Evolutionary conservation across 2,888 invertebrate species (phyloP).

Genomic region (Ectropis crepuscularia): DNA sequence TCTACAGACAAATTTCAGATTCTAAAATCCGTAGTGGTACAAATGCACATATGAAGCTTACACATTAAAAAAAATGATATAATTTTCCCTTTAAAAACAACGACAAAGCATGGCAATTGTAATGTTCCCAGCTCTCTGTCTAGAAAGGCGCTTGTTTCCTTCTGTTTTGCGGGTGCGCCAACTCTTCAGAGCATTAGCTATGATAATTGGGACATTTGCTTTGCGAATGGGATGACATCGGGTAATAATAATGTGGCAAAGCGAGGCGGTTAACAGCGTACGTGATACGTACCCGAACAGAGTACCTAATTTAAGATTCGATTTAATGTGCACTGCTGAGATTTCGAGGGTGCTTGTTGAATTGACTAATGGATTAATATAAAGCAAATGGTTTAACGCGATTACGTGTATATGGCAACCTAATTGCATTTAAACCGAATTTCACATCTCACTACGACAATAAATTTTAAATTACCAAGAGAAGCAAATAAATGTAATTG

Average conservation of each 20-base stretch:
- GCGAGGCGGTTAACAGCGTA: conserved; percentile 54
- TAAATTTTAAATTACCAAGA: not conserved
- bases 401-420: conserved; percentile 3
- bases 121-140: conserved; percentile 8
- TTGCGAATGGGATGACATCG: conserved; percentile 72
- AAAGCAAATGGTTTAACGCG: conserved; percentile 2
- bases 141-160: conserved; percentile 39
- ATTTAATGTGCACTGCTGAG: conserved; percentile 22
- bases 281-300: conserved; percentile 53
- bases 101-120: no score
- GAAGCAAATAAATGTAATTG: no score
- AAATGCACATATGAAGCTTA: no score
- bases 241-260: conserved; percentile 60
- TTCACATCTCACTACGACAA: not conserved
- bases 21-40: no score
- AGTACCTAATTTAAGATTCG: conserved; percentile 52
- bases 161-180: conserved; percentile 53
- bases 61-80: not conserved
- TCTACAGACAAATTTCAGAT: no score
- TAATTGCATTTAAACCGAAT: not conserved
- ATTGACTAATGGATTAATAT: conserved; percentile 13
- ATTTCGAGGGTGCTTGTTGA: conserved; percentile 14
- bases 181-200: conserved; percentile 76
- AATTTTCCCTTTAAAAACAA: not conserved
- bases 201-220: conserved; percentile 82